phyloP scores from a whole-genome alignment of 2,113 vertebrate species.

The Cyanocitta stelleri region DNA sequence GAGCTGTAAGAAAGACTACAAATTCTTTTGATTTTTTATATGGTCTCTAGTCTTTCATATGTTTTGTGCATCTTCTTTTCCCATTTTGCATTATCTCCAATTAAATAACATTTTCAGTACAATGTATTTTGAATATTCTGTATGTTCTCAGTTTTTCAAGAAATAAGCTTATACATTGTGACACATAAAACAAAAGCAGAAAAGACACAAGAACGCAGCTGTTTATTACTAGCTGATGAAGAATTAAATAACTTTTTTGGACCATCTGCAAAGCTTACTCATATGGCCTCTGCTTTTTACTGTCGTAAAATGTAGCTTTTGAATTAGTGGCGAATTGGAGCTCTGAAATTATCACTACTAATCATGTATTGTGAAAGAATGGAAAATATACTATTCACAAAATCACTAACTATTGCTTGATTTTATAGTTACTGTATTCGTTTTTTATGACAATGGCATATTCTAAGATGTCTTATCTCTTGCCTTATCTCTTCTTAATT shows the following conservation, averaged over 20 bases:
- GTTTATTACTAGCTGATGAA: constrained; percentile 58
- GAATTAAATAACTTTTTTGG: constrained; percentile 62
- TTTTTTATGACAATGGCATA: constrained; percentile 5
- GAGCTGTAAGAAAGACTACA: neutral
- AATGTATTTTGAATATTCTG: constrained; percentile 47
- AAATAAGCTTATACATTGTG: constrained; percentile 49
- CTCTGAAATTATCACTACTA: constrained; percentile 65
- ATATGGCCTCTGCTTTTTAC: constrained; percentile 58
- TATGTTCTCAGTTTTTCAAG: constrained; percentile 42
- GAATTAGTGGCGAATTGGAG: constrained; percentile 43
- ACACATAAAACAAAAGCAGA: constrained; percentile 41
- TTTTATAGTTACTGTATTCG: constrained; percentile 31
- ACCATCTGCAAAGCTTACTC: constrained; percentile 65
- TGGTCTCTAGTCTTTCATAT: neutral
- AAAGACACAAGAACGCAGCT: constrained; percentile 35
- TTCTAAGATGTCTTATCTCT: neutral
- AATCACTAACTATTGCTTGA: constrained; percentile 24
- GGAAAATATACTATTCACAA: constrained; percentile 38
- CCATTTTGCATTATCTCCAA: constrained; percentile 1
- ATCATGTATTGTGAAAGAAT: constrained; percentile 60
- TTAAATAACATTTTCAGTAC: constrained; percentile 45
- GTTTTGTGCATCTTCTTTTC: neutral
- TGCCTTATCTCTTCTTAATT: constrained; percentile 37
- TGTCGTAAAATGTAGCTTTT: constrained; percentile 57
- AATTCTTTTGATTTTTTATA: neutral